Base-by-base conservation (phyloP, 2,797 vertebrate species). In the Pithecia hirsuta region DNA sequence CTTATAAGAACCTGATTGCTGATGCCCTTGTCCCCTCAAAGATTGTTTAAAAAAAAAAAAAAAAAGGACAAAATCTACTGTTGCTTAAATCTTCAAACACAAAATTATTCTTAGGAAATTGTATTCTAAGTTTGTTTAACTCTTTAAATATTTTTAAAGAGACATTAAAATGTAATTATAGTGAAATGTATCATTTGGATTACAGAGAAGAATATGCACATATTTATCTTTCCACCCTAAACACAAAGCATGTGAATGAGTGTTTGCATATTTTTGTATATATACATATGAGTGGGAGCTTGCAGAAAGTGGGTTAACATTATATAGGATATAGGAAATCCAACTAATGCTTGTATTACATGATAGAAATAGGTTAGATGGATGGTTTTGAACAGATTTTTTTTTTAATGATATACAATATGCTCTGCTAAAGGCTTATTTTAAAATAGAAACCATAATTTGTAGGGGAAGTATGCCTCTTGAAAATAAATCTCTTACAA, bases 391-490 rank as follows among this genome's bases (percentile, higher is more conserved):
- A 91, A 39, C 46, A 93, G 33, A 50, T n/a, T 72, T 78, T 81
- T 72, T 78, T 81, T 93, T 57, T 64, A 64, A 67, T 95, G 64
- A 76, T 78, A 55, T 36, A 41, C 67, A 93, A 86, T 95, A 67
- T 93, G 75, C 44, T 95, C 19, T 90, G 36, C 67, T 93, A 95
- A 95, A 93, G 28, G 33, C 55, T 89, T 72, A 91, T 19, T 86
- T 95, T 95, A 94, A 94, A 76, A 67, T 84, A 87, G 81, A 93
- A 94, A 91, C 81, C 67, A 75, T 55, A 82, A 88, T 85, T 97
- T 89, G n/a, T 64, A 96, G 91, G 19, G 28, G 2, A 96, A 94
- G 28, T 41, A 57, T 80, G 33, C 28, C 22, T 89, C 36, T 55
- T 87, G 39, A 88, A 97, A 95, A 87, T 41, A 79, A 95, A 90